Evolutionary conservation across 2,113 vertebrate genomes (phyloP), one percentile per base, ranked within the genome.

Genomic region (Grammomys dolichurus): DNA sequence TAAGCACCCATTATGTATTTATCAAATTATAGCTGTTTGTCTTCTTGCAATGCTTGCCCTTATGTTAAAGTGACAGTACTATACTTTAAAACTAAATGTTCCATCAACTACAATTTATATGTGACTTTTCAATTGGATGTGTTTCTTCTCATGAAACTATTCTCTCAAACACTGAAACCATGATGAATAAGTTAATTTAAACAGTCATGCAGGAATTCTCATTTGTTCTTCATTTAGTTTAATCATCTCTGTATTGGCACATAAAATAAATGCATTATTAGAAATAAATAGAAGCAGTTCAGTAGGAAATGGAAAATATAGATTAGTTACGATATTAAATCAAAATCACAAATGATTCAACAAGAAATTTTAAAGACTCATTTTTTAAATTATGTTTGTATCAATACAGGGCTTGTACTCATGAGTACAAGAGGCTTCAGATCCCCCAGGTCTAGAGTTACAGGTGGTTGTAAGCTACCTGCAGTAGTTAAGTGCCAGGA

Each of bases 31-130:
- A 90, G 0, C 56, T 84, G 3, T 31, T 69, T 40, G 6, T 20
- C 46, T 94, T 91, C 84, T 90, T 76, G 11, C 4, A 73, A 65
- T 60, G 7, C 36, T 82, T 97, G 54, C 26, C 40, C 85, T 89
- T 60, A 82, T 81, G 70, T 43, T 91, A 93, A 94, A 95, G 60
- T 73, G 1, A 48, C 31, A 70, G 36, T 33, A 78, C 87, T 91
- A 81, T 93, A 48, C 88, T 88, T 93, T 72, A 87, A 92, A 75
- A 93, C 6, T n/a, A 89, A 96, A 91, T 73, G 19, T 85, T 17
- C 33, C 11, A 89, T 76, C 36, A 77, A 65, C 54, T 73, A 75
- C 20, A 91, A 73, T 63, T 93, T 65, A 36, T 43, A 28, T 60
- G 28, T 92, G 85, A 72, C 1, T 11, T 48, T 87, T 94, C 4